Evolutionary conservation across 2,113 vertebrate genomes (phyloP), one percentile per base, ranked within the genome.

Genomic region (Spea multiplicata): DNA sequence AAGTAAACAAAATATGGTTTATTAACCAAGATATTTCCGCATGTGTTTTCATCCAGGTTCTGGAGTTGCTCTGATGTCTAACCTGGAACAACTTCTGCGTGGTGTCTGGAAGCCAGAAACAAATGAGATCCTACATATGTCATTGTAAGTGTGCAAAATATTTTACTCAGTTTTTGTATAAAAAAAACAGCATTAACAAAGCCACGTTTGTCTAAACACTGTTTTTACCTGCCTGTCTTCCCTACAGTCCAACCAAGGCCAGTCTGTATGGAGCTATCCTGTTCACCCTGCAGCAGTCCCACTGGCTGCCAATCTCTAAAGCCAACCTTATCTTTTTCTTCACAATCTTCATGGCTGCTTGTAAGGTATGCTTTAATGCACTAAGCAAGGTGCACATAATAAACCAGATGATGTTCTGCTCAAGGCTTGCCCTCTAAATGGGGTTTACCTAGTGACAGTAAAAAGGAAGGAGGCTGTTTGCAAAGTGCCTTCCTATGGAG

Each of bases 81-180:
- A 97, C 84, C 89, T 99, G 46, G 97, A 99, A 86, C 97, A 99
- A 88, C 91, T 99, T 83, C 85, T 99, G 81, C 95, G 97, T 30
- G 97, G 97, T 0, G 88, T 98, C 85, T 99, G 97, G 97, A 97
- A 92, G 82, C 97, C 97, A 2, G 97, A 99, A 83, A 94, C 92
- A 82, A 99, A 98, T 0, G 96, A 99, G 88, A 88, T 99, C 83
- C 93, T 99, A 83, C 95, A 89, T 78, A 99, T 98, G 96, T 96
- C 96, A 87, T 99, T 99, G 97, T 99, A 83, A 97, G 96, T 94
- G 76, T 44, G 1, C n/a, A 67, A 17, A 16, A 30, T 30, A 30
- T 30, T 1, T 1, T 2, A 30, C 30, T 2, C 30, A 30, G 2
- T 10, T 48, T 73, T 47, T 17, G 9, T 16, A 71, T n/a, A n/a